A percentile compares a stretch with the other conserved stretches of the same genome.
Conservation (phyloP, 2,113 vertebrate genomes). For the Ictalurus punctatus region DNA sequence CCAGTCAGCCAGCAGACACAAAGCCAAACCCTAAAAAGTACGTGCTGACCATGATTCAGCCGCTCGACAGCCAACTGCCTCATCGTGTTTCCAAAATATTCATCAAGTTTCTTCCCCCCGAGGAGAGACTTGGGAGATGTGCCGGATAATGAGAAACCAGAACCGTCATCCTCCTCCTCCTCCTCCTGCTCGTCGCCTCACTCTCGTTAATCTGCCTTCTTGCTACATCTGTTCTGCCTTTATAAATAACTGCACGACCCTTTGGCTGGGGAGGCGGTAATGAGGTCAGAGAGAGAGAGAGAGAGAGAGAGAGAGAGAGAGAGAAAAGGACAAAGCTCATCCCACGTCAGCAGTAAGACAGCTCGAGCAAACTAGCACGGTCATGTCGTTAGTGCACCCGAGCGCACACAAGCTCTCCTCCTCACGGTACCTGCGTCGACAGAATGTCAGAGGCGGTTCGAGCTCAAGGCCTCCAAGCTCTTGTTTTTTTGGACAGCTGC, state of each 20-base stretch:
- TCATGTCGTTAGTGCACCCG: neutral
- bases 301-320: neutral
- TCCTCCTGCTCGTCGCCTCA: neutral
- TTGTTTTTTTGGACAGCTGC: neutral
- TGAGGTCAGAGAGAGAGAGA: neutral
- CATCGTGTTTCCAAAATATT: slow-evolving; percentile 44
- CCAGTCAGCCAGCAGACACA: slow-evolving; percentile 15
- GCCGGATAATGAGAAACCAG: slow-evolving; percentile 30
- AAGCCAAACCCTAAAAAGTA: slow-evolving; percentile 23
- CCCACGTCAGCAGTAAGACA: neutral
- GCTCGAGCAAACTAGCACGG: neutral
- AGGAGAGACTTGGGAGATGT: slow-evolving; percentile 31
- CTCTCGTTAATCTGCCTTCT: slow-evolving; percentile 29
- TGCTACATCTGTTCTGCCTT: slow-evolving; percentile 13
- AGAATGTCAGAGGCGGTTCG: neutral
- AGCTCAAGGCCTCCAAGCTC: neutral
- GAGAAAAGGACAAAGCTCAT: slow-evolving; percentile 1
- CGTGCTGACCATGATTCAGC: slow-evolving; percentile 7
- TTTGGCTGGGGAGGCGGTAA: neutral
- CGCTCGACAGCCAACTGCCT: slow-evolving; percentile 25
- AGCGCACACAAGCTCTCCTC: too few species aligned
- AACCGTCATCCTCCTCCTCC: neutral
- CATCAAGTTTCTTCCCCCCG: slow-evolving; percentile 26
- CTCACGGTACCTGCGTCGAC: neutral
- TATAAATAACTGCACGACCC: slow-evolving; percentile 21